A percentile compares a stretch with the other conserved stretches of the same genome.
Evolutionary conservation across 2,888 invertebrate genomes (phyloP).

Genomic region (Apoda limacodes): DNA sequence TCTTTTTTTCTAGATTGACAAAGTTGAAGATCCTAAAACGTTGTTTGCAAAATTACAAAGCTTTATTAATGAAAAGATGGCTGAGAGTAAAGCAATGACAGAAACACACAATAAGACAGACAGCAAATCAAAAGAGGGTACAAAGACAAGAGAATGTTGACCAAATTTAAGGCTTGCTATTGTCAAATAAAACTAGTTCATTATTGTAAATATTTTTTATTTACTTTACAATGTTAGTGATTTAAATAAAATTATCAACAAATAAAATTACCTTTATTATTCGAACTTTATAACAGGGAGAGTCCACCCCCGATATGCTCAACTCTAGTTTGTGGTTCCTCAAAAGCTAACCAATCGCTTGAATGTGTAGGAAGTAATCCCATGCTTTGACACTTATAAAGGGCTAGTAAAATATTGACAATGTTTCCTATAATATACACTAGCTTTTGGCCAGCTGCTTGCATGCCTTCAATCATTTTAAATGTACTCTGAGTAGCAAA

Average conservation of each 20-base stretch:
- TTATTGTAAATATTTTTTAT: conserved; percentile 50
- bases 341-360: conserved; percentile 98
- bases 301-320: conserved; percentile 90
- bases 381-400: conserved; percentile 99
- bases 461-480: conserved; percentile 94
- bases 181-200: conserved; percentile 25
- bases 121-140: conserved; percentile 20
- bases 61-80: conserved; percentile 74
- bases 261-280: conserved; percentile 32
- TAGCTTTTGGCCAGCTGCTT: conserved; percentile 90
- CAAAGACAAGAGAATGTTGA: conserved; percentile 12
- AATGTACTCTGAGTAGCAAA: conserved; percentile 91
- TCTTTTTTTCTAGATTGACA: conserved; percentile 75
- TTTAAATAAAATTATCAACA: conserved; percentile 31
- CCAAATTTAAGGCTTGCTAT: conserved; percentile 6
- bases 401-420: conserved; percentile 88
- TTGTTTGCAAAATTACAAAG: conserved; percentile 77
- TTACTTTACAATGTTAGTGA: no score
- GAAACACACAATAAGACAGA: no score
- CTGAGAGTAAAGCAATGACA: conserved; percentile 52
- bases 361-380: conserved; percentile 96
- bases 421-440: conserved; percentile 95
- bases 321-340: conserved; percentile 86
- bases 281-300: conserved; percentile 62
- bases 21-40: conserved; percentile 85